phyloP scores from a whole-genome alignment of 2,797 vertebrate species.

The Hemibagrus guttatus region DNA sequence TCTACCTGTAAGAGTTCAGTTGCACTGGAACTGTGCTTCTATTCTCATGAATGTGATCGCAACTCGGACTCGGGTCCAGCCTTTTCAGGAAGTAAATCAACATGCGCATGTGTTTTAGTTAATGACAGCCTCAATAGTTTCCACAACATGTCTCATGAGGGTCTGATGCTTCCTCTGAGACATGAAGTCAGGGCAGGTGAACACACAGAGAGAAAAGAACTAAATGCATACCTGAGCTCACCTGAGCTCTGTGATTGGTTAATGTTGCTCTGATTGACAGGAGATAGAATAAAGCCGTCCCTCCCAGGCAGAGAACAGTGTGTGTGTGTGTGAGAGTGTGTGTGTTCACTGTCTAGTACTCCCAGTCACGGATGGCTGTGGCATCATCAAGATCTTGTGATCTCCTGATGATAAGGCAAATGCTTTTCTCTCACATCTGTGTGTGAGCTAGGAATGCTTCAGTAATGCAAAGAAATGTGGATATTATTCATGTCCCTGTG shows the following conservation, averaged over 20 bases:
- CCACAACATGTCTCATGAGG: too few relatives aligned
- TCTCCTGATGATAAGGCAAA: background rate
- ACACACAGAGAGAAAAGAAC: background rate
- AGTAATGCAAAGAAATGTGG: background rate
- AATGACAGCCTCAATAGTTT: too few relatives aligned
- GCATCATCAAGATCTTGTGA: background rate
- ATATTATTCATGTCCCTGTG: background rate
- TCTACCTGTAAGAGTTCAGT: too few relatives aligned
- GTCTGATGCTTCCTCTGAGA: too few relatives aligned
- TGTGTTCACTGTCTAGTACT: background rate
- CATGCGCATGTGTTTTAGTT: too few relatives aligned
- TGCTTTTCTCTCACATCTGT: background rate
- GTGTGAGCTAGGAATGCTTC: background rate
- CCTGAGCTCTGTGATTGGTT: background rate
- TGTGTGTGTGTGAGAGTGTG: too few relatives aligned
- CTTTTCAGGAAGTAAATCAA: too few relatives aligned
- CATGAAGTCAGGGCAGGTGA: background rate
- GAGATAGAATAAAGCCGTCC: background rate
- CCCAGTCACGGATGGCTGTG: background rate
- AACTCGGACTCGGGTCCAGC: too few relatives aligned
- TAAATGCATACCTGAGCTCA: background rate
- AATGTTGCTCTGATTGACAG: background rate
- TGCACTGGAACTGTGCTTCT: too few relatives aligned
- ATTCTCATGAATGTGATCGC: too few relatives aligned
- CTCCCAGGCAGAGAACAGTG: background rate